Evolutionary conservation across 1,140 invertebrate species (phyloP).

Genomic region (Rhopalosiphum maidis): DNA sequence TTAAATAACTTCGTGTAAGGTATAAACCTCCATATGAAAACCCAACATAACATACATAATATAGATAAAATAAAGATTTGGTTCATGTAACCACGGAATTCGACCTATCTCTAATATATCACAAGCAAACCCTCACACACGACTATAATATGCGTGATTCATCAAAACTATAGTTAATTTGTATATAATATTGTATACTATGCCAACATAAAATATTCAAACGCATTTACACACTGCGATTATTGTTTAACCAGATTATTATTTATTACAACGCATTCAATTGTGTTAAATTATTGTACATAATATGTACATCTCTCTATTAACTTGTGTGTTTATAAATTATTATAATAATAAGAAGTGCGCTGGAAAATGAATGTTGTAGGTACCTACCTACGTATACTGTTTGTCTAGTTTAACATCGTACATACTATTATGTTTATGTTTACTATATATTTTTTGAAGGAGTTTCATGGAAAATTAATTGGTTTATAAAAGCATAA

Average conservation of each 20-base stretch:
- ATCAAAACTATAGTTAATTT: too few species aligned
- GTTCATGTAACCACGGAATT: too few species aligned
- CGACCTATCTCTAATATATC: too few species aligned
- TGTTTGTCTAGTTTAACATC: neutral
- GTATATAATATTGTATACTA: too few species aligned
- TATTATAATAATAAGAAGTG: neutral
- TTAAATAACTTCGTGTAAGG: neutral
- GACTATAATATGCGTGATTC: too few species aligned
- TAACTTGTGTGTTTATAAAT: neutral
- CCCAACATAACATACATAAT: neutral
- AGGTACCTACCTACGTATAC: neutral
- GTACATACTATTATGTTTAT: neutral
- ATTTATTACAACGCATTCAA: neutral
- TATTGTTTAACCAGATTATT: neutral
- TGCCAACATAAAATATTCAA: neutral
- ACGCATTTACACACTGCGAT: neutral
- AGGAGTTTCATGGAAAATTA: neutral
- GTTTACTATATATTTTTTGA: neutral
- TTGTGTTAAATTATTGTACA: neutral
- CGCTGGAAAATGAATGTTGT: neutral
- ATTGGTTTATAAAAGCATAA: neutral
- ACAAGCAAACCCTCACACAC: too few species aligned
- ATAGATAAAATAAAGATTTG: too few species aligned
- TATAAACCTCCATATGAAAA: neutral
- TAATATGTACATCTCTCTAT: neutral